Conservation (phyloP, 2,113 vertebrate species). For the Promerops cafer region DNA sequence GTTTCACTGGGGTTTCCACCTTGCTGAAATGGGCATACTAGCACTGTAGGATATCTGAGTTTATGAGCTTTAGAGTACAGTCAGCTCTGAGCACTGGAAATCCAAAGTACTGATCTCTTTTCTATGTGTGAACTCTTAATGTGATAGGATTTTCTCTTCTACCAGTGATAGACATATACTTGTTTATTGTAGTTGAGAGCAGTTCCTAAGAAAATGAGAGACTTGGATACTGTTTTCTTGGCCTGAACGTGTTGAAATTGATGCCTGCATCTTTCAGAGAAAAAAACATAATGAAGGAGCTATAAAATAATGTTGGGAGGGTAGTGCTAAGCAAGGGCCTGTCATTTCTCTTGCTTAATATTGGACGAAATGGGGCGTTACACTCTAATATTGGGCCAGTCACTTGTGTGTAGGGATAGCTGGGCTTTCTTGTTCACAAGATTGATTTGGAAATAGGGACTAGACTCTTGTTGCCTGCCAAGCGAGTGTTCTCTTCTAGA, state of each 20-base stretch:
- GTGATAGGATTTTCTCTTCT: background rate
- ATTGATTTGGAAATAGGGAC: background rate
- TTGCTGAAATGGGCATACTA: background rate
- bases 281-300: background rate
- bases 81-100: background rate
- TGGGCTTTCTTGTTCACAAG: background rate
- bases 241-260: background rate
- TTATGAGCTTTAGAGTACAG: background rate
- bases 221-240: background rate
- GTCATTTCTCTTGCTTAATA: background rate
- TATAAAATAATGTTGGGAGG: background rate
- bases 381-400: background rate
- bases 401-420: background rate
- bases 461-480: background rate
- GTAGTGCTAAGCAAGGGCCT: background rate
- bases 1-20: background rate
- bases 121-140: background rate
- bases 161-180: background rate
- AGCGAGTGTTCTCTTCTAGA: background rate
- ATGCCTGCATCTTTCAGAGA: background rate
- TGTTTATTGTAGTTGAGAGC: background rate
- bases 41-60: background rate
- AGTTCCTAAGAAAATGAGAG: background rate
- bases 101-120: background rate
- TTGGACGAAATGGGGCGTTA: background rate